Percentiles rank a stretch among this genome's conserved stretches.
phyloP scores from a whole-genome alignment of 1,140 invertebrate genomes.

The Sitophilus oryzae region DNA sequence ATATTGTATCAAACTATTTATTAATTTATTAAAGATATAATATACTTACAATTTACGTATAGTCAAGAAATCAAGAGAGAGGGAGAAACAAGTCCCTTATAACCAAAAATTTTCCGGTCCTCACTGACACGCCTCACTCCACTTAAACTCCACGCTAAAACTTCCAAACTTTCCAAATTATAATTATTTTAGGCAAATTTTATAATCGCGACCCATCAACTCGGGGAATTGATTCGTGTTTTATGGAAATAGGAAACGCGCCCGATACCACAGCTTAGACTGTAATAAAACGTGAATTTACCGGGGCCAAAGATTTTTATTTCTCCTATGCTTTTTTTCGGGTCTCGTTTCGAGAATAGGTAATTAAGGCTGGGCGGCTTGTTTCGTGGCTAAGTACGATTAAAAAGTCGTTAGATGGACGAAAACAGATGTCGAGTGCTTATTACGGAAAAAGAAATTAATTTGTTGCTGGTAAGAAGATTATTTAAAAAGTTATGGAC shows the following conservation, averaged over 20 bases:
- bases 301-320: not conserved
- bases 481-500: too few species aligned
- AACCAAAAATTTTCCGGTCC: too few species aligned
- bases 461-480: too few species aligned
- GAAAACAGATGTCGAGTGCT: not conserved
- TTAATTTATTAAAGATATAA: too few species aligned
- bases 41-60: too few species aligned
- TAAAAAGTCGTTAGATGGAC: not conserved
- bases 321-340: not conserved
- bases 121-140: slow-evolving; percentile 11
- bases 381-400: not conserved
- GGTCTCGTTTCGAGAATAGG: not conserved
- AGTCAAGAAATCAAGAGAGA: too few species aligned
- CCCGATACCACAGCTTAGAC: slow-evolving; percentile 1
- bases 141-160: slow-evolving; percentile 13
- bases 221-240: slow-evolving; percentile 17
- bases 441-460: not conserved
- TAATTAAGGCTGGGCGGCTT: not conserved
- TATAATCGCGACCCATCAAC: slow-evolving; percentile 17
- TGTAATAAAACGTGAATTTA: slow-evolving; percentile 16
- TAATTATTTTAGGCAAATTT: slow-evolving; percentile 26
- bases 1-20: too few species aligned
- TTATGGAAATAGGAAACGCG: slow-evolving; percentile 17
- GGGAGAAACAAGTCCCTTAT: too few species aligned
- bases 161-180: slow-evolving; percentile 14